Conservation (phyloP, 2,888 invertebrate genomes). For the Catocala nupta region DNA sequence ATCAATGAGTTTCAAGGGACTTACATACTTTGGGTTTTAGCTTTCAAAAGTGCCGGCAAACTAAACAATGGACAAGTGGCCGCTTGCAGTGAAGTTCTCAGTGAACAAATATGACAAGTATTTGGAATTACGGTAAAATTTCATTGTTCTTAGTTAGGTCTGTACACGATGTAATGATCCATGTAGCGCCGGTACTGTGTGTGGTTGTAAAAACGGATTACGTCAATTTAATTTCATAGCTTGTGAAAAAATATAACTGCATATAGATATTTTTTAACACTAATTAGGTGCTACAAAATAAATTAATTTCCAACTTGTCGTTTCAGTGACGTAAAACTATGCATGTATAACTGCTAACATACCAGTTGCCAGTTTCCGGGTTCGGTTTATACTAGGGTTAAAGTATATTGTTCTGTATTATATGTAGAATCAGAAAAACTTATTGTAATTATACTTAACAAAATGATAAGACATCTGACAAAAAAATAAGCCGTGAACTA, state of each 20-base stretch:
- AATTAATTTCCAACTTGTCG: no score
- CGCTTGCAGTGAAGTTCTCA: slow-evolving; percentile 73
- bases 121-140: slow-evolving; percentile 77
- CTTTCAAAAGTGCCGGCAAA: slow-evolving; percentile 84
- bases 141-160: slow-evolving; percentile 69
- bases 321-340: no score
- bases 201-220: slow-evolving; percentile 4
- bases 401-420: no score
- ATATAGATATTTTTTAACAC: neutral
- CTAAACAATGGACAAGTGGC: slow-evolving; percentile 79
- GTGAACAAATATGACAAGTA: slow-evolving; percentile 76
- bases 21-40: slow-evolving; percentile 86
- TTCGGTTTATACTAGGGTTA: no score
- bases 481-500: neutral
- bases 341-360: no score
- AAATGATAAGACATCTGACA: neutral
- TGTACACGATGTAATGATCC: slow-evolving; percentile 64
- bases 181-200: slow-evolving; percentile 50
- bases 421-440: no score
- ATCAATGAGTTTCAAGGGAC: slow-evolving; percentile 83
- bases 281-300: no score
- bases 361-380: no score
- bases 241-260: neutral
- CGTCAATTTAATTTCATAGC: neutral
- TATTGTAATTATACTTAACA: neutral